Percentiles rank a stretch among this genome's conserved stretches.
Evolutionary conservation across 2,888 invertebrate genomes (phyloP).

Genomic region (Sericinus montela): DNA sequence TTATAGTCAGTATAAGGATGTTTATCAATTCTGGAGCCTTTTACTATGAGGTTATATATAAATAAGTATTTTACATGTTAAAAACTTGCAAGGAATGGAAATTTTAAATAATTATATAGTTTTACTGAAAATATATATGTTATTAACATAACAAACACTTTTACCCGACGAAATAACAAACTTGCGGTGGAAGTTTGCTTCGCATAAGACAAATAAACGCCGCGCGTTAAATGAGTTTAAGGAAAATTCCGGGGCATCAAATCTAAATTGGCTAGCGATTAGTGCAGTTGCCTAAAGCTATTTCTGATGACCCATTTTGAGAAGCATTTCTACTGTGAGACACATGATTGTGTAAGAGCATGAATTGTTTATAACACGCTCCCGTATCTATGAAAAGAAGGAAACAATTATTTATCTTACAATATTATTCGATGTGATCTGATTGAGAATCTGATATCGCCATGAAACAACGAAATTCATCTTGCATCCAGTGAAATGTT

Average conservation of each 20-base stretch:
- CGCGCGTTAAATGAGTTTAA: background rate
- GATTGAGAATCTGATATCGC: background rate
- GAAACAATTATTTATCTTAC: background rate
- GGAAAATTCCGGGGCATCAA: conserved; percentile 9
- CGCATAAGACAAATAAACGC: background rate
- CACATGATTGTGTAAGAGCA: conserved; percentile 4
- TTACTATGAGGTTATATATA: no score
- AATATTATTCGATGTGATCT: background rate
- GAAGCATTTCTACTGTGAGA: background rate
- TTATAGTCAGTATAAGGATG: no score
- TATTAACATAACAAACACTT: background rate
- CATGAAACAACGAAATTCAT: background rate
- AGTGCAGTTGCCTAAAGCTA: background rate
- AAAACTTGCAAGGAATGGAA: no score
- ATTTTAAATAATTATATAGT: background rate
- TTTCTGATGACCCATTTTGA: conserved; percentile 13
- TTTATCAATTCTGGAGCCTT: no score
- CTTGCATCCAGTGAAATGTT: background rate
- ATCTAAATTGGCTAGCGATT: conserved; percentile 10
- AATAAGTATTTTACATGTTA: no score
- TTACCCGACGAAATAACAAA: background rate
- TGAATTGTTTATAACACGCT: conserved; percentile 3
- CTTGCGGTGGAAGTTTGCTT: background rate
- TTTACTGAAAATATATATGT: background rate
- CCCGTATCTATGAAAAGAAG: background rate